Evolutionary conservation across 2,888 invertebrate species (phyloP), one percentile per base, ranked within the genome.

Genomic region (Temnothorax unifasciatus): DNA sequence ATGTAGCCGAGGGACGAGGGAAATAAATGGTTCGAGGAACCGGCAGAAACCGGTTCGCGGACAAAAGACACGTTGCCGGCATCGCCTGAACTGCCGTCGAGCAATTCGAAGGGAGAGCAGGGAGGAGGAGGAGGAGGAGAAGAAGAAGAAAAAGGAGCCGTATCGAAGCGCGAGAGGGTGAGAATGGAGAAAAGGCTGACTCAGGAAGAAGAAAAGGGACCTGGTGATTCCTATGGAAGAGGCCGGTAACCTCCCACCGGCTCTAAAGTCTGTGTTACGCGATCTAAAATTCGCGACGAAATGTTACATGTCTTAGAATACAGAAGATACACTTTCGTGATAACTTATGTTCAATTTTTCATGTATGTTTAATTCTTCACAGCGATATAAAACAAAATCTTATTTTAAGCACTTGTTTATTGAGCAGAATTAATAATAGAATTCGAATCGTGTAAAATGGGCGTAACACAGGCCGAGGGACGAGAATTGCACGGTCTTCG

Each of bases 11-110:
- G 83, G 44, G 54, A 77, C 84, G 71, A 82, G 76, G 85, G 89
- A 91, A 92, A 93, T 92, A 93, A 93, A 93, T 92, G 93, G 91
- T 93, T 93, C 93, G 93, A 91, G 90, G 93, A 93, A 93, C 91
- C 86, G 84, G 79, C 69, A 88, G 86, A 86, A 90, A 93, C 93
- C 93, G 93, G 92, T 93, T 92, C 88, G 89, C 92, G 92, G 93
- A 93, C 93, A 93, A 93, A 93, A 93, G 93, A 90, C 89, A 90
- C 87, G 86, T 87, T 85, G 85, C 82, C 85, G 83, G 87, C 85
- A 82, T 84, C 84, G 90, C 77, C 81, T 76, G 85, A 77, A 85
- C 77, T 84, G 47, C 76, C 77, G 66, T 34, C 77, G 79, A 79
- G 59, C 83, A 38, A 82, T 85, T 85, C 79, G 81, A 86, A 82